A percentile compares a stretch with the other conserved stretches of the same genome.
Evolutionary conservation across 2,797 vertebrate species (phyloP).

Genomic region (Balearica regulorum): DNA sequence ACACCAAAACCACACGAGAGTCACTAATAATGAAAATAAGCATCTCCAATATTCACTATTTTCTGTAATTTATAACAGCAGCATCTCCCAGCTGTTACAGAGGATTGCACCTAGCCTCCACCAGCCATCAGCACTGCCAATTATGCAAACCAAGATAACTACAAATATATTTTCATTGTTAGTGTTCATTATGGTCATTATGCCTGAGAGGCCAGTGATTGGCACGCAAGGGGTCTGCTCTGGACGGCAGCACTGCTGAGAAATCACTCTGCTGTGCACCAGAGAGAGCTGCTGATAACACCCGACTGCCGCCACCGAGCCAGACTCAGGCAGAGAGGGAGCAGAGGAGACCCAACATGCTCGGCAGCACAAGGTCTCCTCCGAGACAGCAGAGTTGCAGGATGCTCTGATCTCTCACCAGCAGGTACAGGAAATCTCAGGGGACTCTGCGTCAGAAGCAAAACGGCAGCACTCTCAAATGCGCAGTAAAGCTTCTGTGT

Average conservation of each 20-base stretch:
- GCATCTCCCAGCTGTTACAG: background rate
- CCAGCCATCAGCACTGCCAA: background rate
- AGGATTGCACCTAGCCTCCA: background rate
- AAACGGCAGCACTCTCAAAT: background rate
- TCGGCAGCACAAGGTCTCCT: background rate
- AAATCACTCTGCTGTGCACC: background rate
- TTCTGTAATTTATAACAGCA: background rate
- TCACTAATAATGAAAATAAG: background rate
- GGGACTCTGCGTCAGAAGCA: background rate
- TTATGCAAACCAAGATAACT: constrained; percentile 37
- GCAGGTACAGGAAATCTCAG: background rate
- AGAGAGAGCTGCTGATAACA: background rate
- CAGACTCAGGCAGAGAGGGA: background rate
- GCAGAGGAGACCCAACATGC: background rate
- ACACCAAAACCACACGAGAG: background rate
- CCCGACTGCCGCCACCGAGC: background rate
- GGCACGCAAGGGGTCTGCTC: background rate
- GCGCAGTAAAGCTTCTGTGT: background rate
- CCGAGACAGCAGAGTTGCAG: background rate
- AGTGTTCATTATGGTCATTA: constrained; percentile 32
- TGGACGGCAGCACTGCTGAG: background rate
- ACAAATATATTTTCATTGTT: constrained; percentile 43
- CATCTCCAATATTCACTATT: background rate
- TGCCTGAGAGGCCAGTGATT: background rate
- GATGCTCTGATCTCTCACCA: background rate